Base-by-base conservation (phyloP, 2,113 vertebrate genomes). In the Columbina picui region DNA sequence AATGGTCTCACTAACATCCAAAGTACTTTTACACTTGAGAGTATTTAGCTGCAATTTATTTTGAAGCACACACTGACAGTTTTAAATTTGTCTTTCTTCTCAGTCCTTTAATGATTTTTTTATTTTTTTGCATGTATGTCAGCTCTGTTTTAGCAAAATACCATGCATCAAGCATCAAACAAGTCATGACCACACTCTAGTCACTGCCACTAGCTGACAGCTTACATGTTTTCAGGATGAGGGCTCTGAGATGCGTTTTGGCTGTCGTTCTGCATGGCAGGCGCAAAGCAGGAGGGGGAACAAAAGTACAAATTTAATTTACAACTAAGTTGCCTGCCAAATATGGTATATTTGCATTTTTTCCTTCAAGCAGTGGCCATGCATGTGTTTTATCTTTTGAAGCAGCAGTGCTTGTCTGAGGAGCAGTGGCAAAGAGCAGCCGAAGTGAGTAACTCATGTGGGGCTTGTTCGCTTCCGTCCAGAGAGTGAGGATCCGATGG, bases 31-130 rank as follows among this genome's bases (percentile, higher is more conserved):
- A 59, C n/a, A 64, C 61, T 86, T 60, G 26, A 75, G 90, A 81
- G 64, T 71, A 59, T 86, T 95, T 81, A 90, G 30, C 60, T 84
- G 79, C 64, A 60, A 38, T 85, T 79, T 95, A 67, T 83, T 80
- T 41, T 55, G 63, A 85, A 55, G n/a, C 38, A 57, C 52, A 60
- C 6, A 36, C 23, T 2, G 12, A 30, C 60, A 78, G 26, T 67
- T 96, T 93, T 16, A 94, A 89, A 76, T 74, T 84, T 82, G 19
- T 79, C 65, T 64, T 27, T 94, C 59, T 55, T 50, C 75, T 83
- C 86, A 47, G n/a, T 70, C 61, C 56, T 81, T 68, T 70, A 59
- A 61, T 60, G 38, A 64, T 82, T 68, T 75, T 79, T 29, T 69
- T 45, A 82, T 68, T 75, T 76, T 29, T 69, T 45, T 2, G 12